Percentiles rank a stretch among this genome's conserved stretches.
Conservation (phyloP, 2,888 invertebrate genomes). For the Limnephilus auricula region DNA sequence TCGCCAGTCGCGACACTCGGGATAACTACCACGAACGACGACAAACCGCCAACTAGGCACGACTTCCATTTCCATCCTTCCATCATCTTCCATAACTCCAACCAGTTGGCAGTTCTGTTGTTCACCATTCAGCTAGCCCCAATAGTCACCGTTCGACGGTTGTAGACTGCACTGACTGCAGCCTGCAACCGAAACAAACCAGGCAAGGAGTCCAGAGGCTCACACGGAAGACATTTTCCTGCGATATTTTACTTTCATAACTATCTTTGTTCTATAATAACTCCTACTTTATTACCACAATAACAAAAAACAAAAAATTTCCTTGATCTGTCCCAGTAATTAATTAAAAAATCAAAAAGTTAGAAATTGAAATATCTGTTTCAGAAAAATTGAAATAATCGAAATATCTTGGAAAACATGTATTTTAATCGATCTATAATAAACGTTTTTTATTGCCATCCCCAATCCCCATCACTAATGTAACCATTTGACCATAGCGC, state of each 20-base stretch:
- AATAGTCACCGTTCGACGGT: neutral
- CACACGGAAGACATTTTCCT: neutral
- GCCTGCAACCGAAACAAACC: neutral
- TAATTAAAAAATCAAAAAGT: too few species aligned
- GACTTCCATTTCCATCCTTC: neutral
- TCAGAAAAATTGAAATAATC: neutral
- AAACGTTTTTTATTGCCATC: neutral
- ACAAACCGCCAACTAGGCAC: too few species aligned
- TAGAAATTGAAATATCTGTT: neutral
- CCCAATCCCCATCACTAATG: neutral
- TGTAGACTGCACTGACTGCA: neutral
- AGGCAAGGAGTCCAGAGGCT: neutral
- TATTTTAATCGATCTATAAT: too few species aligned
- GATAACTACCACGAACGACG: neutral
- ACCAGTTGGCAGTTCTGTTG: neutral
- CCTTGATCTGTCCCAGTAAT: neutral
- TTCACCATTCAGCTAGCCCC: neutral
- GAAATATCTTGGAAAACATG: neutral
- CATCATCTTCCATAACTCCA: neutral
- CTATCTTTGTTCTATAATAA: neutral
- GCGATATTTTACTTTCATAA: neutral
- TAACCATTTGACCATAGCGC: neutral
- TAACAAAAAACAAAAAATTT: neutral
- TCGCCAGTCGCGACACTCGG: slow-evolving; percentile 27
- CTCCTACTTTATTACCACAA: neutral